These are phyloP conservation scores for Caenorhabditis imperialis DNA, from an alignment of 2,888 invertebrate genomes.

Conservation along the genomic window DNA sequence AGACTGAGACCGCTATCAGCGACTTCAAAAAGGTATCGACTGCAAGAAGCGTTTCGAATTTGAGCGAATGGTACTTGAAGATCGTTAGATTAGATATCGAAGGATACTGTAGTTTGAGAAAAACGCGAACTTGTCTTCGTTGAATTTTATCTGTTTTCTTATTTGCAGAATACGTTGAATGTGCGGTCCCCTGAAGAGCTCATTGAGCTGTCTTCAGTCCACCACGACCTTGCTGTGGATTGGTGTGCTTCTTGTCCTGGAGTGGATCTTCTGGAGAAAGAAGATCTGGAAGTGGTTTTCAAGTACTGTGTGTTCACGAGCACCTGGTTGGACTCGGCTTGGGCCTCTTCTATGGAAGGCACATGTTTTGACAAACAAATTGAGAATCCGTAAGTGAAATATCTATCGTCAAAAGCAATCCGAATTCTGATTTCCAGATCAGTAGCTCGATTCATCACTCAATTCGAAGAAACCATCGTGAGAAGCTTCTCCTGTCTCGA, in stretches of 20 bases:
- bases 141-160: too few relatives aligned
- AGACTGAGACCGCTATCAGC: too few relatives aligned
- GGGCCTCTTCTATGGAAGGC: conserved; percentile 2
- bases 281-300: conserved; percentile 9
- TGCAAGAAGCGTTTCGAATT: too few relatives aligned
- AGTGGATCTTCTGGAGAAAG: conserved; percentile 11
- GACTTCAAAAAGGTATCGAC: too few relatives aligned
- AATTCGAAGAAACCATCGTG: conserved; percentile 11
- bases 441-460: too few relatives aligned
- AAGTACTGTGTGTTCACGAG: conserved; percentile 13
- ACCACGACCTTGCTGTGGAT: conserved; percentile 8
- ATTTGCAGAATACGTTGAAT: conserved; percentile 10
- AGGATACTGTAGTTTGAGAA: too few relatives aligned
- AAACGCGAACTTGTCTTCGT: too few relatives aligned
- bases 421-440: too few relatives aligned
- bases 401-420: not conserved
- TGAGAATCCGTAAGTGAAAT: not conserved
- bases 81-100: too few relatives aligned
- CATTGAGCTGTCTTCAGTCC: not conserved
- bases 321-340: conserved; percentile 11
- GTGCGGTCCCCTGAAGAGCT: not conserved
- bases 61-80: too few relatives aligned
- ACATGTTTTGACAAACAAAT: too few relatives aligned
- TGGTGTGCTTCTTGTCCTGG: conserved; percentile 17
- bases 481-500: conserved; percentile 5